phyloP scores from a whole-genome alignment of 2,888 invertebrate genomes.

The Xestia sexstrigata region DNA sequence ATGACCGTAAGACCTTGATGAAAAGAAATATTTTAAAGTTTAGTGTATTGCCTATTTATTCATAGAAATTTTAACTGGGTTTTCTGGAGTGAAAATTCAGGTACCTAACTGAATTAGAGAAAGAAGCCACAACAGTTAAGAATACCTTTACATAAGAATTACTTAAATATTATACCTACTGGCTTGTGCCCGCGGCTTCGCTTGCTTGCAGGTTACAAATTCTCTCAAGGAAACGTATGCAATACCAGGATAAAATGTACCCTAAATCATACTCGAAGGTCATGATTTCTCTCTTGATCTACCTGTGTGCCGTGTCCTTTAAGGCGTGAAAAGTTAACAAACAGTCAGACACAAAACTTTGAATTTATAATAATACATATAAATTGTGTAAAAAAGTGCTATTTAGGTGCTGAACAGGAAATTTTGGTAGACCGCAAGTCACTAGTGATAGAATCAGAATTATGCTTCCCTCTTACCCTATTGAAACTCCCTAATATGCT shows the following conservation, averaged over 20 bases:
- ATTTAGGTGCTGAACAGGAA: background rate
- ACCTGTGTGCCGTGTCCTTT: background rate
- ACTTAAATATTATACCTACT: too few species aligned
- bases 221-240: background rate
- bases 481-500: background rate
- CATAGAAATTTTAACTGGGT: background rate
- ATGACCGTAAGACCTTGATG: background rate
- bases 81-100: background rate
- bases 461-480: background rate
- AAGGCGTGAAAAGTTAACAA: background rate
- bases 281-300: background rate
- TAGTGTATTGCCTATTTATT: background rate
- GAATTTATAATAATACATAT: too few species aligned
- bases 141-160: too few species aligned
- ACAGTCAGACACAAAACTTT: background rate
- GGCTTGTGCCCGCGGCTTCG: too few species aligned
- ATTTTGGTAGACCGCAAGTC: background rate
- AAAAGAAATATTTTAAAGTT: background rate
- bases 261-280: too few species aligned
- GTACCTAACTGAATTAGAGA: too few species aligned
- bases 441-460: background rate
- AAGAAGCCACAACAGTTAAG: too few species aligned
- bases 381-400: background rate
- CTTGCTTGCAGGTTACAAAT: background rate
- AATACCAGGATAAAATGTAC: too few species aligned